Conservation (phyloP, 2,888 invertebrate species). For the Piscicola geometra region DNA sequence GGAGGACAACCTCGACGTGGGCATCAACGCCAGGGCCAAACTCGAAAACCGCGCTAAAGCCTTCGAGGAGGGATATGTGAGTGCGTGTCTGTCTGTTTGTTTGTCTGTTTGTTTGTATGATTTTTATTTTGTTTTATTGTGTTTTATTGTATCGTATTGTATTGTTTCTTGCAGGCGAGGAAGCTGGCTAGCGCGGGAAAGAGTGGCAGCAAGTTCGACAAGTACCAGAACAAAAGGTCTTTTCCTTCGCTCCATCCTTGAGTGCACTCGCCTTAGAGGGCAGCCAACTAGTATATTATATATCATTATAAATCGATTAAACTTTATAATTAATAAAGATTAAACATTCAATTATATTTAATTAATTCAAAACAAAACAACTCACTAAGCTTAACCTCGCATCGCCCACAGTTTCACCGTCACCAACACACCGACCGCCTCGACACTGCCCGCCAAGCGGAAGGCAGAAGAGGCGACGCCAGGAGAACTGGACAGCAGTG, state of each 20-base stretch:
- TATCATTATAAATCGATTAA: background rate
- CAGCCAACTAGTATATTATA: background rate
- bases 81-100: background rate
- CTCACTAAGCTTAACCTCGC: too few species aligned
- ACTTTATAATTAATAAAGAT: background rate
- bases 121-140: background rate
- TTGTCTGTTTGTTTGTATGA: background rate
- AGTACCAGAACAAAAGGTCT: slow-evolving; percentile 77
- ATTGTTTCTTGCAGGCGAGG: slow-evolving; percentile 57
- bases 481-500: slow-evolving; percentile 69
- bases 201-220: slow-evolving; percentile 79
- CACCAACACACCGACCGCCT: slow-evolving; percentile 6
- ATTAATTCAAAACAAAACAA: too few species aligned
- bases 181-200: slow-evolving; percentile 83
- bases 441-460: background rate
- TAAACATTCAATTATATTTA: too few species aligned
- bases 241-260: background rate
- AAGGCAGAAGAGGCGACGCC: slow-evolving; percentile 62
- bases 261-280: background rate
- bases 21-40: slow-evolving; percentile 81
- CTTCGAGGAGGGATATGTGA: slow-evolving; percentile 68
- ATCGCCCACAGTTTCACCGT: background rate
- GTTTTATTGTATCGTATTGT: background rate
- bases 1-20: slow-evolving; percentile 71
- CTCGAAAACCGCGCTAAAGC: slow-evolving; percentile 71